A percentile compares a stretch with the other conserved stretches of the same genome.
These are phyloP conservation scores for Nomada ferruginata DNA, from an alignment of 2,888 invertebrate genomes.

Conservation along the genomic window DNA sequence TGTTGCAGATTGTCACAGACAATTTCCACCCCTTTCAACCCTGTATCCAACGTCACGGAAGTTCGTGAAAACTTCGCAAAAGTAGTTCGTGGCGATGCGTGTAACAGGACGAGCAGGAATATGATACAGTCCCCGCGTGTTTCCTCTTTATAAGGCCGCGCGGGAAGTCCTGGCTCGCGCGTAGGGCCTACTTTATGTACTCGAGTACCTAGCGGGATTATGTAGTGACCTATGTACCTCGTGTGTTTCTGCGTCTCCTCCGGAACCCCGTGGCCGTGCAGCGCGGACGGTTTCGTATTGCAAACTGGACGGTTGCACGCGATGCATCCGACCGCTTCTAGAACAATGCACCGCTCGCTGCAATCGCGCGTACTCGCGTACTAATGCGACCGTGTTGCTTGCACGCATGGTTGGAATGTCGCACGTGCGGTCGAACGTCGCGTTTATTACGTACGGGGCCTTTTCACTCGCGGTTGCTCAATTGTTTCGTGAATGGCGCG, in stretches of 20 bases:
- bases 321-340: conserved; percentile 65
- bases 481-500: not conserved
- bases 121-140: conserved; percentile 65
- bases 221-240: conserved; percentile 63
- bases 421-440: conserved; percentile 35
- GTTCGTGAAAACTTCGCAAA: not conserved
- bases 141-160: conserved; percentile 49
- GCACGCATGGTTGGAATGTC: conserved; percentile 27
- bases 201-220: conserved; percentile 54
- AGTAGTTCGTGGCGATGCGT: conserved; percentile 35
- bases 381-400: conserved; percentile 17
- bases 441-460: conserved; percentile 45
- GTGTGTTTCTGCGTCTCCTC: conserved; percentile 47
- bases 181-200: conserved; percentile 56
- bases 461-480: conserved; percentile 2
- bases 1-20: not conserved
- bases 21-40: not conserved
- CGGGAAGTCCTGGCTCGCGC: conserved; percentile 28
- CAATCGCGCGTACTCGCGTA: conserved; percentile 13
- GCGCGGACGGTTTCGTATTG: conserved; percentile 64
- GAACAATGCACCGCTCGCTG: conserved; percentile 61
- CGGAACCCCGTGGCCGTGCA: conserved; percentile 21
- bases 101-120: conserved; percentile 66
- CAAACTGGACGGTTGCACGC: conserved; percentile 74
- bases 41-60: not conserved